phyloP scores from a whole-genome alignment of 2,797 vertebrate genomes.

The Galago senegalensis region DNA sequence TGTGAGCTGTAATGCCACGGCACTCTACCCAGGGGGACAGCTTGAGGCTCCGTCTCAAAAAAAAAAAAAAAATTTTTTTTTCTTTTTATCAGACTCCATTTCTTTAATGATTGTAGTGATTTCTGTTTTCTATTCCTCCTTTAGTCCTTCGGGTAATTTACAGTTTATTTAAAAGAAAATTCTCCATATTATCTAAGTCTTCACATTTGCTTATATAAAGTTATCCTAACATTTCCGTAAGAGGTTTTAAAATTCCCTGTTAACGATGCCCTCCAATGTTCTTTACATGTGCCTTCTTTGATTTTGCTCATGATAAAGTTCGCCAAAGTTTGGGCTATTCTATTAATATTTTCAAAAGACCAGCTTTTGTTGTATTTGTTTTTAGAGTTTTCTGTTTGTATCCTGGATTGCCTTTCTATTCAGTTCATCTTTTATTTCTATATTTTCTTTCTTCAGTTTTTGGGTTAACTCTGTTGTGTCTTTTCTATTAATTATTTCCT shows the following conservation, averaged over 20 bases:
- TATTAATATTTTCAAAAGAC: background rate
- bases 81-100: background rate
- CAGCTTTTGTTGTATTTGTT: background rate
- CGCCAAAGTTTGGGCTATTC: slow-evolving; percentile 22
- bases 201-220: background rate
- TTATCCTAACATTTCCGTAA: background rate
- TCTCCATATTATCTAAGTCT: slow-evolving; percentile 30
- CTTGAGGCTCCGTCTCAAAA: no score
- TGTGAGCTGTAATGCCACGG: no score
- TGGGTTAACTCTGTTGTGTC: background rate
- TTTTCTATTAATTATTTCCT: background rate
- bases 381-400: background rate
- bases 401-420: background rate
- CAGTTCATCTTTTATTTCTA: background rate
- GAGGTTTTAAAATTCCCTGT: slow-evolving; percentile 2
- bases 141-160: background rate
- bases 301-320: background rate
- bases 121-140: slow-evolving; percentile 18
- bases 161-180: slow-evolving; percentile 5
- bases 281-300: background rate
- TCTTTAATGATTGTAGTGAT: background rate
- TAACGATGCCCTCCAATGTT: background rate
- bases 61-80: background rate
- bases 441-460: background rate
- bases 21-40: no score